Percentiles rank a stretch among this genome's conserved stretches.
Conservation (phyloP, 2,113 vertebrate genomes). For the Engystomops pustulosus region DNA sequence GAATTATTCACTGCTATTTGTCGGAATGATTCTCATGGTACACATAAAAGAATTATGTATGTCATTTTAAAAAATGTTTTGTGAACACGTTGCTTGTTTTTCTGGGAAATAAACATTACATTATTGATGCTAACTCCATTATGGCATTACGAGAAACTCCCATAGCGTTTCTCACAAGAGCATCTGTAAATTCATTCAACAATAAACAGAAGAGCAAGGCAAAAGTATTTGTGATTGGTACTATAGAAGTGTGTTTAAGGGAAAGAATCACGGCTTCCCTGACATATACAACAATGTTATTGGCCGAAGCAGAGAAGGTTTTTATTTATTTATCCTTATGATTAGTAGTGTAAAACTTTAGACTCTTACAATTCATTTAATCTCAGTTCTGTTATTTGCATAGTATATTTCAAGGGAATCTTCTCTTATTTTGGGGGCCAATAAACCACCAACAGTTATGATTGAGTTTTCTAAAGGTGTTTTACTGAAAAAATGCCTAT, state of each 20-base stretch:
- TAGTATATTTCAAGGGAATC: no score
- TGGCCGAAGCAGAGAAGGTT: no score
- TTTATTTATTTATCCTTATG: not conserved
- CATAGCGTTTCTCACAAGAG: conserved; percentile 36
- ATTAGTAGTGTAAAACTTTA: not conserved
- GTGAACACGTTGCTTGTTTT: conserved; percentile 55
- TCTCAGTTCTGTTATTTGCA: no score
- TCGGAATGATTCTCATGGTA: conserved; percentile 49
- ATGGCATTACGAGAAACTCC: conserved; percentile 45
- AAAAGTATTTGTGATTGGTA: not conserved
- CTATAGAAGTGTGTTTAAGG: not conserved
- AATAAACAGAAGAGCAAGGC: not conserved
- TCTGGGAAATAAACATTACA: conserved; percentile 57
- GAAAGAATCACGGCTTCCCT: not conserved
- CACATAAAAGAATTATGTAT: conserved; percentile 56
- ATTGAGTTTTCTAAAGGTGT: no score
- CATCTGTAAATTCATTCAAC: conserved; percentile 39
- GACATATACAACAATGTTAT: not conserved
- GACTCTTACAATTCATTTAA: no score
- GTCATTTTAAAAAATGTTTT: conserved; percentile 54
- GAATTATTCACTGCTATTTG: conserved; percentile 51
- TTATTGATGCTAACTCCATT: conserved; percentile 57
- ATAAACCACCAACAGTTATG: no score
- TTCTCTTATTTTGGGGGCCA: no score
- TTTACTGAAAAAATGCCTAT: no score